A percentile compares a stretch with the other conserved stretches of the same genome.
phyloP scores from a whole-genome alignment of 2,113 vertebrate genomes.

The Neoarius graeffei region DNA sequence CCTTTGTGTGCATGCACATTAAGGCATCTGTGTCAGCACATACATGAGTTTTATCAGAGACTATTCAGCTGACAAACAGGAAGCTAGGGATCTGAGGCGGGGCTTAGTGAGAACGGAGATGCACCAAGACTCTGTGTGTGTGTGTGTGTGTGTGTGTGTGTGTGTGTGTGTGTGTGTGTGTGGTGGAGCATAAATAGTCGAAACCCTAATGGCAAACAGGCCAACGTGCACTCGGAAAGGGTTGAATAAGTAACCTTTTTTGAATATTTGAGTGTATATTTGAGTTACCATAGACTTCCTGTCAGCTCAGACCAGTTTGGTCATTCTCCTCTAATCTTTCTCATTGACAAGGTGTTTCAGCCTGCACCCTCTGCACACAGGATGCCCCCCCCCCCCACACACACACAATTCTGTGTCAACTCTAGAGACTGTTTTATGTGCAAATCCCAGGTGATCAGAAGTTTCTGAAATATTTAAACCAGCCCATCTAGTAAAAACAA shows the following conservation, averaged over 20 bases:
- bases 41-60: constrained; percentile 57
- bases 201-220: background rate
- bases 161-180: background rate
- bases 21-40: background rate
- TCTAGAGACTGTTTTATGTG: too few species aligned
- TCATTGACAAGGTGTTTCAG: too few species aligned
- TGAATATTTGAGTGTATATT: background rate
- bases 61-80: constrained; percentile 65
- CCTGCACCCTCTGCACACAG: too few species aligned
- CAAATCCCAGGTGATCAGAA: too few species aligned
- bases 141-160: background rate
- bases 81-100: constrained; percentile 64
- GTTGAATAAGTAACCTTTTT: background rate
- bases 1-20: background rate
- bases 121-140: background rate
- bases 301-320: too few species aligned
- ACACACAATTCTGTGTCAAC: too few species aligned
- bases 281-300: too few species aligned
- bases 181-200: background rate
- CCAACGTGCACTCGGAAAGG: background rate
- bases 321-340: too few species aligned
- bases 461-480: too few species aligned
- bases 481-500: too few species aligned
- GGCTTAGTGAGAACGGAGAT: background rate
- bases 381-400: too few species aligned